phyloP scores from a whole-genome alignment of 2,888 invertebrate genomes.

The Eristalis tenax region DNA sequence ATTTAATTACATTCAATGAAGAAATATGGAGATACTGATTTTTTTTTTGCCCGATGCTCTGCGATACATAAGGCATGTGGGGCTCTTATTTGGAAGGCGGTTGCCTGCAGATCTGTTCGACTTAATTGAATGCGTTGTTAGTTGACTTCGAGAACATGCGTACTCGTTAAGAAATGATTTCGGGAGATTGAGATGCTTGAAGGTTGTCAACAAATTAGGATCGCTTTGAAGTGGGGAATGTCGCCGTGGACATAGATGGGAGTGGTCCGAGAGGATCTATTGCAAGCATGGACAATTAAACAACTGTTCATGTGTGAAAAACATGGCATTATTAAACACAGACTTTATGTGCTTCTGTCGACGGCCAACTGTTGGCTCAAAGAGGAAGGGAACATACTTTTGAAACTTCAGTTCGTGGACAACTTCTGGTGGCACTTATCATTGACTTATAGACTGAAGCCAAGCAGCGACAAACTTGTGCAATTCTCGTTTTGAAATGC shows the following conservation, averaged over 20 bases:
- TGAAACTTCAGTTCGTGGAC: too few relatives aligned
- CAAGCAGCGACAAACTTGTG: too few relatives aligned
- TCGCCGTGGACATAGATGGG: background rate
- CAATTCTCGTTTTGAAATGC: too few relatives aligned
- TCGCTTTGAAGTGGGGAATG: slow-evolving; percentile 11
- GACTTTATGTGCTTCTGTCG: too few relatives aligned
- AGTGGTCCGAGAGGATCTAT: too few relatives aligned
- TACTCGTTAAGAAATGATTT: slow-evolving; percentile 28
- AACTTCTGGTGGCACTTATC: too few relatives aligned
- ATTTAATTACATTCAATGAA: slow-evolving; percentile 4
- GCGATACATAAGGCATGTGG: background rate
- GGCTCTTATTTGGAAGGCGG: slow-evolving; percentile 20
- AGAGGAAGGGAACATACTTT: too few relatives aligned
- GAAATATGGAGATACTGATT: slow-evolving; percentile 7
- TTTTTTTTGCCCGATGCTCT: background rate
- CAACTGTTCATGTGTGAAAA: too few relatives aligned
- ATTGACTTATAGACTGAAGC: too few relatives aligned
- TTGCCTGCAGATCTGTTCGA: slow-evolving; percentile 32
- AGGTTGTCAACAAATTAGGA: slow-evolving; percentile 27
- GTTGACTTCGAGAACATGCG: slow-evolving; percentile 24
- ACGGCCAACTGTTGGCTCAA: too few relatives aligned
- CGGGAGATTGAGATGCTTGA: slow-evolving; percentile 13
- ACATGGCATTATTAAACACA: too few relatives aligned
- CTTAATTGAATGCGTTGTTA: slow-evolving; percentile 38
- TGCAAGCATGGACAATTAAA: too few relatives aligned